Evolutionary conservation across 2,888 invertebrate species (phyloP), one percentile per base, ranked within the genome.

Genomic region (Quadroppia sp.): DNA sequence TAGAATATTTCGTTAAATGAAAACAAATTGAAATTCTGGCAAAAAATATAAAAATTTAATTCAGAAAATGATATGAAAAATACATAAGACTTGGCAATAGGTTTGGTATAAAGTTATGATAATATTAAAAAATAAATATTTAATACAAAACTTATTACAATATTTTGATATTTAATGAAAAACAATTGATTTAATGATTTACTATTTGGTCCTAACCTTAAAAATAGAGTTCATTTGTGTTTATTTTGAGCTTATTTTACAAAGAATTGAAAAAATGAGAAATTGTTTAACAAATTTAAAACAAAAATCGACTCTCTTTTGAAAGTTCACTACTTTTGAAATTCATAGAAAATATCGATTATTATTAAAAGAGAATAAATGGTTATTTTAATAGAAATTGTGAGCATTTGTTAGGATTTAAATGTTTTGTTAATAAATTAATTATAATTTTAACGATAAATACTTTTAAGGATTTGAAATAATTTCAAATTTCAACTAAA

Each of bases 61-160:
- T 45, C 13, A 45, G 45, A 45, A 45, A 45, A 17, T 13, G 45
- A 45, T 13, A 17, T 40, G n/a, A n/a, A n/a, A n/a, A 45, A 45
- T 45, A 45, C 45, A 45, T 28, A 3, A 20, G 28, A 56, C 56
- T 56, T 56, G 56, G 56, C 23, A 25, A 25, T 56, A 56, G 56
- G 56, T 56, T 56, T 45, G 15, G 2, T 45, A n/a, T n/a, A n/a
- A n/a, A n/a, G n/a, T n/a, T n/a, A n/a, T 45, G 45, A 17, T 45
- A 2, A 45, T 45, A n/a, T 17, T 3, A 2, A 17, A 17, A 13
- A 45, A 45, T 45, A 45, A 45, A 45, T 45, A 45, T 45, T 45
- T 45, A 45, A 45, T 45, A 45, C 45, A 45, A 2, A 45, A 45
- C 45, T 45, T 45, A 45, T 45, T 45, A 45, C 45, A 45, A 45